Evolutionary conservation across 2,888 invertebrate genomes (phyloP), one percentile per base, ranked within the genome.

Genomic region (Rotaria socialis): DNA sequence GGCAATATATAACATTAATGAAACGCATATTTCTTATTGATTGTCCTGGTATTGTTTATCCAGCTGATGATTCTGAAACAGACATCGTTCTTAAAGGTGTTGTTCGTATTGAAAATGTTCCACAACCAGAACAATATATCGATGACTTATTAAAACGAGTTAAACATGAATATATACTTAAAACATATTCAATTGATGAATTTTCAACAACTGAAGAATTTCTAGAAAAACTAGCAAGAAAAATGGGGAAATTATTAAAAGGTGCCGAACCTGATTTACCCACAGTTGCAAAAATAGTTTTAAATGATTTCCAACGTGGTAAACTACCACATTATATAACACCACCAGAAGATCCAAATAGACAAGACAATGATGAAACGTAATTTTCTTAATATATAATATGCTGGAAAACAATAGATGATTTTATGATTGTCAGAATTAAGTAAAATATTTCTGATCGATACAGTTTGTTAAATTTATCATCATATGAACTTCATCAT

Each of bases 1-100:
- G 99, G 99, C 99, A 99, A 91, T 99, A 99, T 90, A 96, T 99
- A 75, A 97, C 98, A 0, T 92, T 99, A 86, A 99, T 99, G 98
- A 94, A 94, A 89, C 93, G 96, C 89, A 98, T 99, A 90, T 99
- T 95, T 91, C 93, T 99, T 24, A 97, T 99, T 89, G 99, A 99
- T 92, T 99, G 98, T 91, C 99, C 99, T 5, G 99, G 99, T 58
- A 95, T 99, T 86, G 99, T 99, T 10, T 97, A 97, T 92, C 97
- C 98, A 16, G 95, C 95, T 19, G 47, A 80, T 2, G 97, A 98
- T 92, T 95, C 96, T 3, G 93, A 93, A 86, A 92, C 92, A 43
- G 97, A 99, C 89, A 94, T 95, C 88, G 96, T 99, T 60, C 92
- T 99, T 4, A 99, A 98, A 92, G 97, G 98, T 86, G 97, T 99